These are phyloP conservation scores for Muscicapa striata DNA, from an alignment of 2,797 vertebrate genomes.

Conservation along the genomic window DNA sequence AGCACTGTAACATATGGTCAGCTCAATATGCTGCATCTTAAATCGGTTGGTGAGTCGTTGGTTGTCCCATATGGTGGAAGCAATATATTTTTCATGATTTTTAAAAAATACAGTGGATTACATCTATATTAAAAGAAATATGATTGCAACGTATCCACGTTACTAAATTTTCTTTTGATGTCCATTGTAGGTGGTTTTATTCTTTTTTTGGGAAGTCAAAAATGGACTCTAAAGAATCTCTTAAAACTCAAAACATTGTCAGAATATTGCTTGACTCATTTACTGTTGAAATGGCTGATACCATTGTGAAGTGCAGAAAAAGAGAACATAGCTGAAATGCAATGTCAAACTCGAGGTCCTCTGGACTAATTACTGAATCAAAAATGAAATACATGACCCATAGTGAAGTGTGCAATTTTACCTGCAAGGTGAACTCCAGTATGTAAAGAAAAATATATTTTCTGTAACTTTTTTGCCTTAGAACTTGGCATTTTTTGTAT, in stretches of 20 bases:
- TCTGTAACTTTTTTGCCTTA: background rate
- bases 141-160: constrained; percentile 45
- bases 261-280: background rate
- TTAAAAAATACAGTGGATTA: constrained; percentile 63
- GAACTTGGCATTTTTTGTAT: background rate
- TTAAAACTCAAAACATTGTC: background rate
- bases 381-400: background rate
- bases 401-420: background rate
- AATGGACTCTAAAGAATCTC: background rate
- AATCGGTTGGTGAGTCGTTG: constrained; percentile 84
- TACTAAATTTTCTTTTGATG: constrained; percentile 64
- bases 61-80: constrained; percentile 85
- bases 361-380: background rate
- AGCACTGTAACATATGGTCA: constrained; percentile 89
- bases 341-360: background rate
- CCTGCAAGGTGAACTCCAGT: background rate
- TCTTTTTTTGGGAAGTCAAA: background rate
- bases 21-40: constrained; percentile 88
- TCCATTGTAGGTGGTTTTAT: background rate
- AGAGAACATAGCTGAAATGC: background rate
- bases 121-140: constrained; percentile 73
- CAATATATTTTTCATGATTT: constrained; percentile 82
- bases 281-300: background rate
- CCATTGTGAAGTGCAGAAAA: background rate
- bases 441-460: background rate